Base-by-base conservation (phyloP, 2,113 vertebrate genomes). In the Hydrochoerus hydrochaeris region DNA sequence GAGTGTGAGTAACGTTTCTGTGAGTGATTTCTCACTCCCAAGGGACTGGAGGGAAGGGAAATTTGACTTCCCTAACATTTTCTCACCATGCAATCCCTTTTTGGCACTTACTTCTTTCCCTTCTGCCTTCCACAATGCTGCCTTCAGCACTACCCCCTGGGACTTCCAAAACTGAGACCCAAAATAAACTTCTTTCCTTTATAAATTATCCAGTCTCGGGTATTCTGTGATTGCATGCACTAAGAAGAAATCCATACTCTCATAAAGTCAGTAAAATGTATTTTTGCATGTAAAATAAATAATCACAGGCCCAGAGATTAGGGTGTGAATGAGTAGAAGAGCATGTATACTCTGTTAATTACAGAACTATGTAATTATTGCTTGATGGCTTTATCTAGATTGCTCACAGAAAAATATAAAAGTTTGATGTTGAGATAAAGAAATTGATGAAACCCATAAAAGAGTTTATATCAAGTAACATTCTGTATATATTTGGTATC, bases 381-480 rank as follows among this genome's bases (percentile, higher is more conserved):
- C 26, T 65, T 93, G 1, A 7, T 78, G 35, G 5, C 14, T 54
- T 46, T n/a, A 1, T 38, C 4, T 63, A 30, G 44, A 26, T 86
- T 88, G 52, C 4, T 4, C 2, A 69, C 3, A 80, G 5, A n/a
- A 83, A 75, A 7, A 75, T 77, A 49, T 75, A 44, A 92, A 44
- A 24, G 14, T 57, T 89, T 83, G 0, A 3, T 87, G 24, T 88
- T 87, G 41, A 90, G 85, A 93, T 77, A 75, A 94, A 52, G 3
- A 88, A 87, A 90, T 38, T 49, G 84, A 52, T 82, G 57, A 75
- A 95, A 84, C 24, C 90, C 19, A 38, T 60, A 90, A 78, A 86
- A 80, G 35, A 60, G 0, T 13, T 81, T n/a, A 91, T 41, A 17
- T 69, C 84, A 63, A 90, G 60, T 8, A 90, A 54, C 65, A 65